Conservation (phyloP, 2,888 invertebrate species). For the Pinctada fucata region DNA sequence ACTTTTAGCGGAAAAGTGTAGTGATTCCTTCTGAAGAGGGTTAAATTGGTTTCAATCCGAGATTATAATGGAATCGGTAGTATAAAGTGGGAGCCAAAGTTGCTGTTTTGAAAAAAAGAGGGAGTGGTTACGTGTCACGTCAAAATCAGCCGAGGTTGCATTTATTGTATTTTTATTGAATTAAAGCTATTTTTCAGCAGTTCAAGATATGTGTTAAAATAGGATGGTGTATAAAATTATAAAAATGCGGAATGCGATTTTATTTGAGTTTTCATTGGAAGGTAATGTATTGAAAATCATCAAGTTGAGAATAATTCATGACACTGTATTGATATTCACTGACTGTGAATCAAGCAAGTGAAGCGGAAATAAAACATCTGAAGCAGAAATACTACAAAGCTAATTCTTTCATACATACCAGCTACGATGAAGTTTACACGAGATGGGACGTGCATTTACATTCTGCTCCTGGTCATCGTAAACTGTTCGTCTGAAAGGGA, state of each 20-base stretch:
- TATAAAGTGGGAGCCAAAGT: too few relatives aligned
- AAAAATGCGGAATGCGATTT: not conserved
- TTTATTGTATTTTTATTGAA: too few relatives aligned
- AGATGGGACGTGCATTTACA: not conserved
- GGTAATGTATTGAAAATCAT: constrained; percentile 1
- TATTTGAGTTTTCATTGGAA: not conserved
- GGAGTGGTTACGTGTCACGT: too few relatives aligned
- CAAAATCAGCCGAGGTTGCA: too few relatives aligned
- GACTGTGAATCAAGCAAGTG: not conserved
- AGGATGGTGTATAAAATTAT: too few relatives aligned
- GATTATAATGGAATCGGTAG: too few relatives aligned
- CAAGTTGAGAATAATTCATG: not conserved
- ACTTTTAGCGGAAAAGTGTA: too few relatives aligned
- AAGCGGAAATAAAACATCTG: not conserved
- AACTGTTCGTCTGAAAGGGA: not conserved
- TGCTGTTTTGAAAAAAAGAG: too few relatives aligned
- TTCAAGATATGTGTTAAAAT: too few relatives aligned
- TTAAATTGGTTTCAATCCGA: too few relatives aligned
- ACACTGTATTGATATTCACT: not conserved
- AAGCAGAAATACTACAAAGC: not conserved
- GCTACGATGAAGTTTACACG: not conserved
- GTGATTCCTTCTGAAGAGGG: too few relatives aligned
- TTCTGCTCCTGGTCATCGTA: not conserved
- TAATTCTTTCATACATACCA: not conserved
- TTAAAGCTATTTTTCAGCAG: too few relatives aligned